Evolutionary conservation across 2,888 invertebrate genomes (phyloP), one percentile per base, ranked within the genome.

Genomic region (Polia nebulosa): DNA sequence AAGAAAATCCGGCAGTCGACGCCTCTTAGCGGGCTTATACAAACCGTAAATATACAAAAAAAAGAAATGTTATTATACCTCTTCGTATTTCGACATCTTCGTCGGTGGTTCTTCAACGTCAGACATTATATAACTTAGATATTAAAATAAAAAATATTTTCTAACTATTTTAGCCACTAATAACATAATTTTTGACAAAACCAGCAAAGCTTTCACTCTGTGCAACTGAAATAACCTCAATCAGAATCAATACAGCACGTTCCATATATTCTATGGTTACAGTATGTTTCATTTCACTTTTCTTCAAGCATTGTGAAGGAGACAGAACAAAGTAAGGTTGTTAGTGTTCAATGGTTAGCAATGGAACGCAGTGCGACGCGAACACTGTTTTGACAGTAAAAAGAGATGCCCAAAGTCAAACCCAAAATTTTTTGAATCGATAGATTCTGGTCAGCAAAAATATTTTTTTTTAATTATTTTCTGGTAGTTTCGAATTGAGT

Each of bases 41-140:
- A 20, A 17, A 15, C 9, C 6, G 53, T 55, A 36, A 11, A 34
- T 13, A 25, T 27, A 9, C 13, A 11, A 57, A 41, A 55, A 41
- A 55, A 20, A 11, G 4, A n/a, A 3, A 53, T 45, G 17, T 6
- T 22, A 56, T 53, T 51, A 52, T 63, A 82, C 82, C 69, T 82
- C 82, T 57, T 88, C 89, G 53, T 82, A 83, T 86, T 92, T 93
- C 2, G 86, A 81, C 47, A 92, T 82, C 84, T 93, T 93, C 11
- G 87, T 84, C 5, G 91, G 91, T 41, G 93, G 92, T 81, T 91
- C 92, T 80, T 92, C 93, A 22, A 81, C 75, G 72, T 91, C 92
- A 20, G 92, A 91, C 93, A 93, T 93, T 59, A 32, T 78, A 57
- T 41, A 59, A 72, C 58, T 55, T 41, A 76, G 67, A 34, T 41